These are phyloP conservation scores for Hemitrygon akajei DNA, from an alignment of 2,797 vertebrate species.

Conservation along the genomic window DNA sequence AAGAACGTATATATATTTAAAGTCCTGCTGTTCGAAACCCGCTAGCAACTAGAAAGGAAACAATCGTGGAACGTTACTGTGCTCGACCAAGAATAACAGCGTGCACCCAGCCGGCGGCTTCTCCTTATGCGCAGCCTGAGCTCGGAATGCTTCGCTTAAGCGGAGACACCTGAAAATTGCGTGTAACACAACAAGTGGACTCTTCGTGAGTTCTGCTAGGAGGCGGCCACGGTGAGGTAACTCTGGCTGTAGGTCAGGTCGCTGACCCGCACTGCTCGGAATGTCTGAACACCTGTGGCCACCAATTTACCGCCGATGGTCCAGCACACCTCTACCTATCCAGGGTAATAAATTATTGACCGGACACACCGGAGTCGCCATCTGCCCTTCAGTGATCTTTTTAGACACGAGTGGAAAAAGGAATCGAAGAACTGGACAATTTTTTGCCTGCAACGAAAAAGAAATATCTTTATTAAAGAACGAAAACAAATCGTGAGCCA, in stretches of 20 bases:
- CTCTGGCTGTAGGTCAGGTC: slow-evolving; percentile 50
- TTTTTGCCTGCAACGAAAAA: not conserved
- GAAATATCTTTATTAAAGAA: slow-evolving; percentile 25
- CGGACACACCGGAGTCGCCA: slow-evolving; percentile 41
- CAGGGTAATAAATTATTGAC: slow-evolving; percentile 48
- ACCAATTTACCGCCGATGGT: not conserved
- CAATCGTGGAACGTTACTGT: not conserved
- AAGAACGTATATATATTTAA: not conserved
- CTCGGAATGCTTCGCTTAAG: not conserved
- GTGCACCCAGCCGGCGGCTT: not conserved
- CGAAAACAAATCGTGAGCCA: not conserved
- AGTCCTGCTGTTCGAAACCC: not conserved
- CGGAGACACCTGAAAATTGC: no score
- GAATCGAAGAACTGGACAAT: slow-evolving; percentile 37
- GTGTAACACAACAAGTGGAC: slow-evolving; percentile 42
- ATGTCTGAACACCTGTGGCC: fast-evolving
- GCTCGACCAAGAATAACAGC: not conserved
- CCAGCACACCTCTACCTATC: not conserved
- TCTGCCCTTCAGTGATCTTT: not conserved
- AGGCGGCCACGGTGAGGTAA: not conserved
- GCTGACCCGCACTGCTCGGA: not conserved
- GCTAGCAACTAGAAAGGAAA: not conserved
- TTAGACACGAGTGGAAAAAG: slow-evolving; percentile 40
- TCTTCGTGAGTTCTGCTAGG: fast-evolving
- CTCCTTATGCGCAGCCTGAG: not conserved